These are phyloP conservation scores for Uromys caudimaculatus DNA, from an alignment of 2,797 vertebrate species.

Conservation along the genomic window DNA sequence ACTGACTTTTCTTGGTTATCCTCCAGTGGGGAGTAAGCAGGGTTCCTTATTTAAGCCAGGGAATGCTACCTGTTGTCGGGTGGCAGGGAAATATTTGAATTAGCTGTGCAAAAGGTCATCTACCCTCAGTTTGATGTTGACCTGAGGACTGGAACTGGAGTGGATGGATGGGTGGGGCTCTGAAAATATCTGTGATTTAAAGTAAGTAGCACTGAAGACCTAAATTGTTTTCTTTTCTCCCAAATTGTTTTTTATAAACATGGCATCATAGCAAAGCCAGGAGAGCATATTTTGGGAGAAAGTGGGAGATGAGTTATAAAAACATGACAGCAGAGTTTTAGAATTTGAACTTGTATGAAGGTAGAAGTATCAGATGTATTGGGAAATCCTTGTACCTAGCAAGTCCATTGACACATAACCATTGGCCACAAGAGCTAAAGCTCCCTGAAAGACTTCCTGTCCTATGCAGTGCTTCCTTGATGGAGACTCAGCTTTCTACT, in stretches of 20 bases:
- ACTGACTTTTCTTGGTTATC: conserved; percentile 22
- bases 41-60: neutral
- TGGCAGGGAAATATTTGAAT: conserved; percentile 48
- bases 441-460: neutral
- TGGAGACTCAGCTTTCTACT: conserved; percentile 12
- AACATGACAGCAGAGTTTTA: neutral
- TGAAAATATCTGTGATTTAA: conserved; percentile 50
- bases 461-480: neutral
- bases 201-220: conserved; percentile 38
- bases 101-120: neutral
- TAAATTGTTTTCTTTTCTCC: neutral
- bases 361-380: neutral
- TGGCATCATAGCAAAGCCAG: neutral
- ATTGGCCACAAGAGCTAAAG: neutral
- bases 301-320: neutral
- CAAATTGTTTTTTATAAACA: conserved; percentile 39
- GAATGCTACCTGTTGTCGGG: neutral
- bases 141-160: neutral
- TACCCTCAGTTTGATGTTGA: neutral
- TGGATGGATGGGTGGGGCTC: neutral
- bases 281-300: neutral
- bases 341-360: neutral
- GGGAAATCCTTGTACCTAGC: neutral
- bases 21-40: neutral
- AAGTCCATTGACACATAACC: neutral